Evolutionary conservation across 2,113 vertebrate species (phyloP).

Genomic region (Camelus dromedarius): DNA sequence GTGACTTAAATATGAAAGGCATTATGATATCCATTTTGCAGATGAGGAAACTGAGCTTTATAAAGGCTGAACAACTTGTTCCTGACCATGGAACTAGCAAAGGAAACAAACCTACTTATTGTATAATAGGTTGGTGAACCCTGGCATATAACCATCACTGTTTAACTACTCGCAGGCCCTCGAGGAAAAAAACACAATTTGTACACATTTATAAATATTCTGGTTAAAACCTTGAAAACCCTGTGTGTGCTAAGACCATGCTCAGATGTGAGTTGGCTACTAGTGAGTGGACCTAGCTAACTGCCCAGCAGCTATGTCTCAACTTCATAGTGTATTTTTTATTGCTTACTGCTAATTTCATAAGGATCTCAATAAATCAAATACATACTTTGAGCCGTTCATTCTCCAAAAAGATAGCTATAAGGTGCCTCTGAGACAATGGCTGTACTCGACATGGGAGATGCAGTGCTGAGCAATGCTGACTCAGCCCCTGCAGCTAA

Average conservation of each 20-base stretch:
- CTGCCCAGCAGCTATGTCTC: background rate
- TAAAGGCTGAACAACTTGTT: background rate
- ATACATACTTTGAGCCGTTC: background rate
- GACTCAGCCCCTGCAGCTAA: background rate
- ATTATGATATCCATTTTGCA: background rate
- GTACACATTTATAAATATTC: background rate
- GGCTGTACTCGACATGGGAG: background rate
- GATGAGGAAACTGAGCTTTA: background rate
- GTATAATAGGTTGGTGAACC: background rate
- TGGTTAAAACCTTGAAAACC: background rate
- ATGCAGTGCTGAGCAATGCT: background rate
- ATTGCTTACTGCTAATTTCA: background rate
- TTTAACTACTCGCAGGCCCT: background rate
- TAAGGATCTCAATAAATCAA: background rate
- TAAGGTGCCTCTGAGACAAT: background rate
- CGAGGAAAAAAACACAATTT: background rate
- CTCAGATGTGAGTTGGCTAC: background rate
- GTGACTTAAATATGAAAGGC: background rate
- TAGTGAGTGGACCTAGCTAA: background rate
- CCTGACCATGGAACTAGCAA: background rate
- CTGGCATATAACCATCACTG: background rate
- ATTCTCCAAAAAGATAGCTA: background rate
- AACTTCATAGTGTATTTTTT: background rate
- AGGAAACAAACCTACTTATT: background rate
- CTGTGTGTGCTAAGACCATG: background rate